phyloP scores from a whole-genome alignment of 2,797 vertebrate genomes.

The Sebastes glaucus region DNA sequence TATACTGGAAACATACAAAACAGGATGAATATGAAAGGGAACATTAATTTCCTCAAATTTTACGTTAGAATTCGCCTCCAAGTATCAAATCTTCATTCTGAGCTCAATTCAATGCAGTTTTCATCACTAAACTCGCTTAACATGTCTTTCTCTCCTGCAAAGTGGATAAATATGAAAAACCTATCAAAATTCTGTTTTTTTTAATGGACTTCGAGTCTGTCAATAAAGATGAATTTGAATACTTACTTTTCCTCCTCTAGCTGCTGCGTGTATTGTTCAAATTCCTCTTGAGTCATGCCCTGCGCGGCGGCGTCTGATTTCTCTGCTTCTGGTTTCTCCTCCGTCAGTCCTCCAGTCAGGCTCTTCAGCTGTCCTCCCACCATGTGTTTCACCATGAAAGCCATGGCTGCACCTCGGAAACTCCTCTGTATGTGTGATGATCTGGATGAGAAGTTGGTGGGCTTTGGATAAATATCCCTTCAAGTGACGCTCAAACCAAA shows the following conservation, averaged over 20 bases:
- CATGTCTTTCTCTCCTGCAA: too few species aligned
- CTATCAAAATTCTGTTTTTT: too few species aligned
- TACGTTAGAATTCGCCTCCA: too few species aligned
- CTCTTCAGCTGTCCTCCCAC: conserved; percentile 97
- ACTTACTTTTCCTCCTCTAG: conserved; percentile 96
- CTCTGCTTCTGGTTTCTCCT: conserved; percentile 91
- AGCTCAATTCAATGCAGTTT: too few species aligned
- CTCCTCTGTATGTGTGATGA: conserved; percentile 9
- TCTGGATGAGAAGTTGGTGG: conserved; percentile 34
- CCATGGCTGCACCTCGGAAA: conserved; percentile 80
- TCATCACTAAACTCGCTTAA: too few species aligned
- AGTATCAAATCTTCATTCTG: too few species aligned
- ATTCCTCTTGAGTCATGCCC: conserved; percentile 97
- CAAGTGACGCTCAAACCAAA: conserved; percentile 12
- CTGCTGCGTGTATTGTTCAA: conserved; percentile 96
- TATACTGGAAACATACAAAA: too few species aligned
- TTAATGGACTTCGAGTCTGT: too few species aligned
- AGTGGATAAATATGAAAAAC: too few species aligned
- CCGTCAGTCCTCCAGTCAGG: conserved; percentile 92
- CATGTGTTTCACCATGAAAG: conserved; percentile 98
- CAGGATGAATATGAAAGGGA: too few species aligned
- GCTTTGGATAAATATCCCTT: conserved; percentile 28
- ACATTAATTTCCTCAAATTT: too few species aligned
- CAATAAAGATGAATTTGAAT: not conserved
- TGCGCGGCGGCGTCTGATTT: conserved; percentile 90